phyloP scores from a whole-genome alignment of 2,797 vertebrate species.

The Mormyrops boulengeri region DNA sequence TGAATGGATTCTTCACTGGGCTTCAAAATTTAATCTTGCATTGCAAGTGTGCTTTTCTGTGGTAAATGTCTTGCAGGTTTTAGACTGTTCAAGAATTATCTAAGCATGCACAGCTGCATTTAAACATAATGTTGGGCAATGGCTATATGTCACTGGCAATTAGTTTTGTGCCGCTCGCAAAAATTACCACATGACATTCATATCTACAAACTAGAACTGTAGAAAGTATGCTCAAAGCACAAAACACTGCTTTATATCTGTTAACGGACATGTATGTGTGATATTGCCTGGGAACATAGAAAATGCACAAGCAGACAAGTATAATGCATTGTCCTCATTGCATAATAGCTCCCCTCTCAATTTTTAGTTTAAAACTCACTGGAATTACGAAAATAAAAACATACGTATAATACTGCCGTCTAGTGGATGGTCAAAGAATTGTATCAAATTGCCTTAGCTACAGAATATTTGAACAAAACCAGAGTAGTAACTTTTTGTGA shows the following conservation, averaged over 20 bases:
- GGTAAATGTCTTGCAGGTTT: not conserved
- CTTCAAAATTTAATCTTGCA: not conserved
- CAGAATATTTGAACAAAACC: not conserved
- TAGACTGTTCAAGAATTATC: not conserved
- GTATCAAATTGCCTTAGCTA: not conserved
- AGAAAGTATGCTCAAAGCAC: not conserved
- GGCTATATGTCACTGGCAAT: not conserved
- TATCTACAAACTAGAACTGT: not conserved
- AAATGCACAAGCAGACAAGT: not conserved
- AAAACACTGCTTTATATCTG: not conserved
- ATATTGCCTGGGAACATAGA: not conserved
- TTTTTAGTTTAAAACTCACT: constrained; percentile 18
- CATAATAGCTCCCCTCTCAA: constrained; percentile 1
- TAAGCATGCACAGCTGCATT: not conserved
- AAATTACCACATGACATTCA: not conserved
- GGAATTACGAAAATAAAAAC: not conserved
- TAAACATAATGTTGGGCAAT: not conserved
- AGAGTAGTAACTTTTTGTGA: not conserved
- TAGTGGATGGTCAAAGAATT: constrained; percentile 38
- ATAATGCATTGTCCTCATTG: not conserved
- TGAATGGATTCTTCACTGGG: not conserved
- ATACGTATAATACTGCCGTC: constrained; percentile 49
- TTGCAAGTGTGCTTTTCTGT: not conserved
- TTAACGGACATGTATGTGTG: not conserved
- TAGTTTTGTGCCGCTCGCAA: not conserved